Conservation (phyloP, 1,140 invertebrate species). For the Neoseiulus cucumeris region DNA sequence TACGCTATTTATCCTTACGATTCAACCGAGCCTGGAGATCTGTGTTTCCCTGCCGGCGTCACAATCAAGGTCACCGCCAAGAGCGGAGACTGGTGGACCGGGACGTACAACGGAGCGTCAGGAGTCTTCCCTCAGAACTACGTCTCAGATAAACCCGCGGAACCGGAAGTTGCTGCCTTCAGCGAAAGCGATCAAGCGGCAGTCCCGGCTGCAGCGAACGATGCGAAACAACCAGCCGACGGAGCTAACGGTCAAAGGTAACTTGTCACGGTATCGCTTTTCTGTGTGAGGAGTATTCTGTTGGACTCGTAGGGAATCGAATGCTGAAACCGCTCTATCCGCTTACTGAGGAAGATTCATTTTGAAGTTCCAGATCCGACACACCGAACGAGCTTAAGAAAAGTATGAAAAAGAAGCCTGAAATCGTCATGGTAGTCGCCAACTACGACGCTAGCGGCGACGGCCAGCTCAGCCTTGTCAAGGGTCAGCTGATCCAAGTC, state of each 20-base stretch:
- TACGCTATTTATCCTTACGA: constrained; percentile 38
- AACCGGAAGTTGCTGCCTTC: not conserved
- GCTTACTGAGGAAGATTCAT: no score
- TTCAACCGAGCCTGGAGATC: constrained; percentile 69
- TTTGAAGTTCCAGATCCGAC: not conserved
- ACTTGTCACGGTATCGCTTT: no score
- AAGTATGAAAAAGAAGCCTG: constrained; percentile 43
- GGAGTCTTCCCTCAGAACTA: constrained; percentile 94
- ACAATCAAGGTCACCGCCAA: constrained; percentile 62
- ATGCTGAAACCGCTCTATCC: no score
- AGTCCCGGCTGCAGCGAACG: not conserved
- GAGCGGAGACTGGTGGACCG: constrained; percentile 97
- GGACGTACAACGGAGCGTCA: constrained; percentile 47
- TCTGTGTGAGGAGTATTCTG: no score
- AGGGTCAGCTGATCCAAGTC: constrained; percentile 87
- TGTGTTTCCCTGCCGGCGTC: constrained; percentile 76
- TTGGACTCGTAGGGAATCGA: no score
- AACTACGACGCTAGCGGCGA: constrained; percentile 65
- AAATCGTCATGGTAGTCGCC: constrained; percentile 70
- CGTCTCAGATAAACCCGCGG: constrained; percentile 35
- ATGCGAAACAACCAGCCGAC: not conserved
- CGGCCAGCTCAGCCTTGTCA: constrained; percentile 67
- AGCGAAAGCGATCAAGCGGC: not conserved
- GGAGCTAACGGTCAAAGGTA: not conserved
- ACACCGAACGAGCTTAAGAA: not conserved